Base-by-base conservation (phyloP, 2,797 vertebrate species). In the Pipistrellus nathusii region DNA sequence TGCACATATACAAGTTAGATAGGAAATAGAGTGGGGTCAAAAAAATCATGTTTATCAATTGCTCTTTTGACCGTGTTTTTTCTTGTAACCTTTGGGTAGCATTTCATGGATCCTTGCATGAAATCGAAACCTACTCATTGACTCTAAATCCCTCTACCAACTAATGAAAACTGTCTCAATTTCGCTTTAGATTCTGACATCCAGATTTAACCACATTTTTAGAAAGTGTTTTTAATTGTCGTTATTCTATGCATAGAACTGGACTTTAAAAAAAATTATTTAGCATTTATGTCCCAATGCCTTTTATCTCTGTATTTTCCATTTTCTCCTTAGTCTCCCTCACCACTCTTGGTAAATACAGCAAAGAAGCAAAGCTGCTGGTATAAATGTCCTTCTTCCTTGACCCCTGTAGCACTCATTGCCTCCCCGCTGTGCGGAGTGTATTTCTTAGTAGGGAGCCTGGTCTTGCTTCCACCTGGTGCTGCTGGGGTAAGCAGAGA, bases 401-500 rank as follows among this genome's bases (percentile, higher is more conserved):
- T 69, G 35, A 62, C 91, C 64, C 27, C 20, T 20, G 59, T 13
- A 66, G 87, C 91, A 68, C 44, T 66, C 44, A 18, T 10, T 64
- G 73, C 6, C 53, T 30, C 44, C 89, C 57, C 64, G 35, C 66
- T 91, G 68, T 78, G 90, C 18, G 0, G 51, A 87, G 48, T 57
- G 20, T 46, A 73, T 41, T 84, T 91, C 76, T 25, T 76, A 68
- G 73, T 46, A 68, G 82, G 76, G 55, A 90, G 55, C 13, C 83
- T 72, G 75, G 81, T 64, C 64, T 1, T 80, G 48, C 41, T 88
- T 75, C 95, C 78, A 83, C 46, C 62, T 85, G 89, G 87, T 76
- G 82, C 14, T 73, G 38, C 72, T 18, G 1, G 46, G 53, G 13
- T 77, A 57, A 75, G 69, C 82, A 51, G n/a, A 23, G 68, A 17